These are phyloP conservation scores for Lasioglossum leucozonium DNA, from an alignment of 2,888 invertebrate genomes.

Conservation along the genomic window DNA sequence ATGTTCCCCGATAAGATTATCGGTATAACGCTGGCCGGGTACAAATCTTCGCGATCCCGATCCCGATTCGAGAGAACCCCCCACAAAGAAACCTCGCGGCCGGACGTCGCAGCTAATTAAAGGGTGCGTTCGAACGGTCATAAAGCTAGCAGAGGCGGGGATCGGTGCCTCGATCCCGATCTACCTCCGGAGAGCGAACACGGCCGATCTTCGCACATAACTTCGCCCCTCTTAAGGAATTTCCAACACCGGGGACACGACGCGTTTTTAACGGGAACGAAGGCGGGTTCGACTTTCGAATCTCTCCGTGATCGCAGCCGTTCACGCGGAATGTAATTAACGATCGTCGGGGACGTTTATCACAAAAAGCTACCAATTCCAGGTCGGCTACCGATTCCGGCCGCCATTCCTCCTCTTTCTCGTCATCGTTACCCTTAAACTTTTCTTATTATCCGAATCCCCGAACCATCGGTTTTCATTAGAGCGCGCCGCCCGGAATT, in stretches of 20 bases:
- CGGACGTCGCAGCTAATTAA: slow-evolving; percentile 67
- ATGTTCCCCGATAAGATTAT: slow-evolving; percentile 33
- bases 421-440: slow-evolving; percentile 61
- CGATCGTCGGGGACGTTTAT: slow-evolving; percentile 63
- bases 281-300: slow-evolving; percentile 63
- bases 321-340: slow-evolving; percentile 81
- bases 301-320: slow-evolving; percentile 73
- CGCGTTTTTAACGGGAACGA: slow-evolving; percentile 51
- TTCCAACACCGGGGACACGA: slow-evolving; percentile 51
- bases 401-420: slow-evolving; percentile 39
- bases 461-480: slow-evolving; percentile 48
- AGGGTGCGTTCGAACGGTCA: slow-evolving; percentile 45
- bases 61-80: slow-evolving; percentile 64
- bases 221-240: slow-evolving; percentile 64
- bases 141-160: slow-evolving; percentile 43
- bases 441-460: slow-evolving; percentile 67
- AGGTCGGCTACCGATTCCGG: background rate
- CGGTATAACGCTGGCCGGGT: slow-evolving; percentile 44
- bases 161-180: slow-evolving; percentile 23
- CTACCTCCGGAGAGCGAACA: slow-evolving; percentile 23
- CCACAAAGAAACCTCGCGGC: slow-evolving; percentile 52
- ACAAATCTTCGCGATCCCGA: slow-evolving; percentile 57
- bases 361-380: slow-evolving; percentile 64
- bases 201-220: slow-evolving; percentile 58
- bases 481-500: slow-evolving; percentile 32